Evolutionary conservation across 2,797 vertebrate species (phyloP).

Genomic region (Poecilia picta): DNA sequence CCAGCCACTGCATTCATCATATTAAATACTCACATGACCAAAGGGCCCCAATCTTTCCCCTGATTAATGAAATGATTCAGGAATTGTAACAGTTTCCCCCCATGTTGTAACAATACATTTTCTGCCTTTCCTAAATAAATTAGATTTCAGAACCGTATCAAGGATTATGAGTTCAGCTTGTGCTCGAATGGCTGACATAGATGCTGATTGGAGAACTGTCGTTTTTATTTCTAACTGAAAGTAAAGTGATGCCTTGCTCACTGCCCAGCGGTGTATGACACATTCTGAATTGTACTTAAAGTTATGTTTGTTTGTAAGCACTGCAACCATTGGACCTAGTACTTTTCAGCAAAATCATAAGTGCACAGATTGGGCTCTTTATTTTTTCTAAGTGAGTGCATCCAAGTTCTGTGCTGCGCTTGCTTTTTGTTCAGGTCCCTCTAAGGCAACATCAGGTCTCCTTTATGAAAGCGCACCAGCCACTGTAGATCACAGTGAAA

Average conservation of each 20-base stretch:
- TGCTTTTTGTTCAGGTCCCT: conserved; percentile 49
- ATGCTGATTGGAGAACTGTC: background rate
- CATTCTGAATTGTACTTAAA: conserved; percentile 23
- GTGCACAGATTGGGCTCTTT: conserved; percentile 25
- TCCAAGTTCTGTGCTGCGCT: conserved; percentile 38
- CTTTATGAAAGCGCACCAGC: conserved; percentile 71
- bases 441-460: conserved; percentile 45
- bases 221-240: conserved; percentile 11
- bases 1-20: background rate
- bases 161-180: background rate
- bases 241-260: conserved; percentile 9
- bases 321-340: conserved; percentile 27
- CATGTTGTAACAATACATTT: background rate
- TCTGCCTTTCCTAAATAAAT: background rate
- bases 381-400: conserved; percentile 52
- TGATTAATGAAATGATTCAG: background rate
- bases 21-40: background rate
- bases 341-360: conserved; percentile 40
- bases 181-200: background rate
- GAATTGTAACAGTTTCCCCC: too few relatives aligned
- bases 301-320: conserved; percentile 24
- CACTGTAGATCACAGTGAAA: conserved; percentile 67
- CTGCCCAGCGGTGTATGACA: background rate
- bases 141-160: background rate
- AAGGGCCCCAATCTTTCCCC: too few relatives aligned